These are phyloP conservation scores for Strigops habroptila DNA, from an alignment of 2,113 vertebrate species.

Conservation along the genomic window DNA sequence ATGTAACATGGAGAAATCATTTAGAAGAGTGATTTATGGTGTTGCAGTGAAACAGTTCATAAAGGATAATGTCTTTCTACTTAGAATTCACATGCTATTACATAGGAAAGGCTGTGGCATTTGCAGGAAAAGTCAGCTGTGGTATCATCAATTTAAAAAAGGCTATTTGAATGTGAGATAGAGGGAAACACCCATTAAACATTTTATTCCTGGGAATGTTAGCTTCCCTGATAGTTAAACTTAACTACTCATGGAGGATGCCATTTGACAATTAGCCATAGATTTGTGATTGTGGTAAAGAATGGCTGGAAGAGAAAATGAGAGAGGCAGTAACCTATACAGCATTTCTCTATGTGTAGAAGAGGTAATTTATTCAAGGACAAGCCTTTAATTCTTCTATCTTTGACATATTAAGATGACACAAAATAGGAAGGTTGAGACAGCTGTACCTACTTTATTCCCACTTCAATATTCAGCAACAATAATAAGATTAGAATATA, in stretches of 20 bases:
- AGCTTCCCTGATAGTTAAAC: conserved; percentile 31
- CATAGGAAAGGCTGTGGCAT: conserved; percentile 36
- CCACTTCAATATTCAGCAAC: conserved; percentile 4
- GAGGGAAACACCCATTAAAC: conserved; percentile 11
- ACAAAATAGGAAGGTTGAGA: not conserved
- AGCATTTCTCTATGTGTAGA: not conserved
- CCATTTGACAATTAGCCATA: not conserved
- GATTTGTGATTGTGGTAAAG: not conserved
- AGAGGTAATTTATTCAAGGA: not conserved
- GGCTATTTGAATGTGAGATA: not conserved
- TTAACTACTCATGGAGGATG: conserved; percentile 23
- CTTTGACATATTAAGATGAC: not conserved
- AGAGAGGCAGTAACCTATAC: not conserved
- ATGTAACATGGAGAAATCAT: not conserved
- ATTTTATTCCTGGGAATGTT: conserved; percentile 9
- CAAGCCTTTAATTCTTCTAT: not conserved
- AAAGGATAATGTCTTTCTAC: conserved; percentile 21
- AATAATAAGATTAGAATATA: conserved; percentile 25
- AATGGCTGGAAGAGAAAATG: not conserved
- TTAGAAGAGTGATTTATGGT: conserved; percentile 8
- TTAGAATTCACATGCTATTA: conserved; percentile 24
- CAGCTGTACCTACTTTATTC: conserved; percentile 2
- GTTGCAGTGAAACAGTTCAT: conserved; percentile 1
- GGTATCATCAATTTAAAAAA: conserved; percentile 16
- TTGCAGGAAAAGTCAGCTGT: conserved; percentile 51